Conservation (phyloP, 2,888 invertebrate genomes). For the Myopa testacea region DNA sequence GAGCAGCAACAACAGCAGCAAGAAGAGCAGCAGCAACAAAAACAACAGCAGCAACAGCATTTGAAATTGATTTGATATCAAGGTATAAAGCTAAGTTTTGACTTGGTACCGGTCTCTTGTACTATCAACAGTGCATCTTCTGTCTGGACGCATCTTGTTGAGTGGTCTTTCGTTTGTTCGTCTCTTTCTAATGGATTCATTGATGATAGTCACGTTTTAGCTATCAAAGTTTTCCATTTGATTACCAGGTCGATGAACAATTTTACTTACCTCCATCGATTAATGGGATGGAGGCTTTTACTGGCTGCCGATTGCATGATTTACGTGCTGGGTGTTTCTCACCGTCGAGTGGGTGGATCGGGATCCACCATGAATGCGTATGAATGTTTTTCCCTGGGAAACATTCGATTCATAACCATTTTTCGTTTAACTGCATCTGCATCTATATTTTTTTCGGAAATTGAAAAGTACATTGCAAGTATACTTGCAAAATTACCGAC, state of each 20-base stretch:
- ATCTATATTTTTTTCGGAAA: no score
- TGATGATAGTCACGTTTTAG: slow-evolving; percentile 51
- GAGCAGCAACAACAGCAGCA: neutral
- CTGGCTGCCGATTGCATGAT: no score
- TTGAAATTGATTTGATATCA: neutral
- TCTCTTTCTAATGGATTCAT: slow-evolving; percentile 39
- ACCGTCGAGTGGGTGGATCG: no score
- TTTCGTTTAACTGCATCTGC: neutral
- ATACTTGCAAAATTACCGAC: no score
- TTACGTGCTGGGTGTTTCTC: neutral
- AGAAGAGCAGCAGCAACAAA: neutral
- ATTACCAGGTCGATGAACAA: slow-evolving; percentile 29
- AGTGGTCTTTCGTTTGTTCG: neutral
- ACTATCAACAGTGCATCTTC: neutral
- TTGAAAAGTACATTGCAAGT: no score
- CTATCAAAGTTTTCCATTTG: slow-evolving; percentile 45
- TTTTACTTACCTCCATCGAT: neutral
- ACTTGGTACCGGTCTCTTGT: neutral
- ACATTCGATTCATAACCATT: neutral
- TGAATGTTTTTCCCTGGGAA: no score
- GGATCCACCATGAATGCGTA: no score
- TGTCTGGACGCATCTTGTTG: neutral
- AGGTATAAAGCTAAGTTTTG: neutral
- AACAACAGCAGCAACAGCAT: neutral
- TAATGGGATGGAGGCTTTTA: neutral